A percentile compares a stretch with the other conserved stretches of the same genome.
Evolutionary conservation across 2,797 vertebrate species (phyloP).

Genomic region (Fundulus diaphanus): DNA sequence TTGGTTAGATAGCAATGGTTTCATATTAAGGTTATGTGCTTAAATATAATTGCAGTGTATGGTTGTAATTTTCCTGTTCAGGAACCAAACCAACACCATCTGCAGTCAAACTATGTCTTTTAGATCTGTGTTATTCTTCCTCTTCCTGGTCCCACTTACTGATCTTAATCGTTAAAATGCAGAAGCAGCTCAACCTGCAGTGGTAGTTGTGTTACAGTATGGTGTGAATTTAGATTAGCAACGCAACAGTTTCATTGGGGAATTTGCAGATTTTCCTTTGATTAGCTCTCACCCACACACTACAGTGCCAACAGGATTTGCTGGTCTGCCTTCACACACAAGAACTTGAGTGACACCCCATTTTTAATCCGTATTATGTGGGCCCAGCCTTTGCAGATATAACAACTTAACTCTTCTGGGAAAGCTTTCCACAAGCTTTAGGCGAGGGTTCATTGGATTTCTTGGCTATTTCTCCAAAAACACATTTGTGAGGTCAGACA

Average conservation of each 20-base stretch:
- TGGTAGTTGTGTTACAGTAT: not conserved
- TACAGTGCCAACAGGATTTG: too few species aligned
- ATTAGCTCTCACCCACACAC: too few species aligned
- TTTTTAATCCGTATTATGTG: not conserved
- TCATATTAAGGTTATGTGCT: slow-evolving; percentile 18
- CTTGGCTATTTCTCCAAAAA: not conserved
- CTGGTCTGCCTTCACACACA: too few species aligned
- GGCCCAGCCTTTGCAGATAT: not conserved
- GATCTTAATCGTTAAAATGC: not conserved
- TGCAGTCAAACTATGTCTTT: slow-evolving; percentile 1
- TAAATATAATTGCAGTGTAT: slow-evolving; percentile 28
- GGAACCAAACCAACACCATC: slow-evolving; percentile 18
- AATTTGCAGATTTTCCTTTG: too few species aligned
- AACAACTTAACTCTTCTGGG: not conserved
- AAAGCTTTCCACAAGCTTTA: not conserved
- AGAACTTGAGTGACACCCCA: not conserved
- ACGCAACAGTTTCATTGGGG: not conserved
- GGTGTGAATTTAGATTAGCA: not conserved
- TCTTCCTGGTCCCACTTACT: not conserved
- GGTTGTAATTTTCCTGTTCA: slow-evolving; percentile 21
- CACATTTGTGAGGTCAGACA: not conserved
- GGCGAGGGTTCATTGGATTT: not conserved
- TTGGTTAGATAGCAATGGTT: slow-evolving; percentile 29
- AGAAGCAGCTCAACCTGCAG: not conserved
- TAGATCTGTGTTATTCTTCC: not conserved